phyloP scores from a whole-genome alignment of 2,888 invertebrate genomes.

The Trichogramma dendrolimi region DNA sequence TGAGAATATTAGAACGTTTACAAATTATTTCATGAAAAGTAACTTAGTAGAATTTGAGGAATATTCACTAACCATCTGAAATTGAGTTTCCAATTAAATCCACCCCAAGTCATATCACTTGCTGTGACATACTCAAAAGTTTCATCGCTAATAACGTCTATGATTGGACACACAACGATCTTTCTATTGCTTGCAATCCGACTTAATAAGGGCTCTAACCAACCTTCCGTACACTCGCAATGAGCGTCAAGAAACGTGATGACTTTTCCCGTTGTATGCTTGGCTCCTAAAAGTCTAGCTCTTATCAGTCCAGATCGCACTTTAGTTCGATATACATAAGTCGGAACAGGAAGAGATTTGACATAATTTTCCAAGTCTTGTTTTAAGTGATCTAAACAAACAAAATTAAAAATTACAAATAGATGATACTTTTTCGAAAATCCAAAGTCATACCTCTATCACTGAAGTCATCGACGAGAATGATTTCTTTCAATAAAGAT shows the following conservation, averaged over 20 bases:
- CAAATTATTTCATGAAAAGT: background rate
- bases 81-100: constrained; percentile 99
- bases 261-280: constrained; percentile 85
- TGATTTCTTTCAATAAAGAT: constrained; percentile 84
- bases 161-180: constrained; percentile 95
- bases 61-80: constrained; percentile 79
- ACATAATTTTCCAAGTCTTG: constrained; percentile 86
- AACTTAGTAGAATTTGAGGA: background rate
- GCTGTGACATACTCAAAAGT: constrained; percentile 98
- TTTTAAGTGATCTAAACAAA: constrained; percentile 75
- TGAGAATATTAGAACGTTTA: constrained; percentile 40
- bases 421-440: background rate
- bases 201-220: constrained; percentile 91
- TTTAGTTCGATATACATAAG: constrained; percentile 83
- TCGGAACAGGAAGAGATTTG: constrained; percentile 77
- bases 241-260: constrained; percentile 97
- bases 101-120: constrained; percentile 99
- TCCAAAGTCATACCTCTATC: constrained; percentile 68
- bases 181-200: constrained; percentile 88
- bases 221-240: constrained; percentile 98
- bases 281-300: constrained; percentile 90
- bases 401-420: constrained; percentile 8
- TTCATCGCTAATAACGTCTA: constrained; percentile 98
- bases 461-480: constrained; percentile 96
- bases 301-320: constrained; percentile 93